Base-by-base conservation (phyloP, 2,113 vertebrate genomes). In the Setophaga petechia region DNA sequence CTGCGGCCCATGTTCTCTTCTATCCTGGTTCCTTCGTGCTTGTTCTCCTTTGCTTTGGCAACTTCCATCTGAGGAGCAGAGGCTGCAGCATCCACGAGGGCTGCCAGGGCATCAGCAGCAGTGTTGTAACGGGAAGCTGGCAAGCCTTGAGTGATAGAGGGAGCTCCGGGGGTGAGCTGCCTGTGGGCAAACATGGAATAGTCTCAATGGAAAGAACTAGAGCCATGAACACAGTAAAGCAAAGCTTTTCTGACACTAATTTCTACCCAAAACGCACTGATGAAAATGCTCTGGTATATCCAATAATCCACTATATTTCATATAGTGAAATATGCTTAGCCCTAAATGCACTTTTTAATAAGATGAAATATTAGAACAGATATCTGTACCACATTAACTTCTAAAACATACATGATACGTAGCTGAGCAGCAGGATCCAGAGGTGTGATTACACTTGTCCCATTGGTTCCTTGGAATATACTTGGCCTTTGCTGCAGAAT, bases 51-150 rank as follows among this genome's bases (percentile, higher is more conserved):
- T 62, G 97, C 97, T 98, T 99, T 99, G 76, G 96, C 96, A 92
- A 99, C 98, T 57, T 99, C 99, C 98, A 99, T 99, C 96, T 99
- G 99, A 20, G 99, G 99, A 44, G 99, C 99, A 39, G 98, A 99
- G 72, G 98, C 99, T 54, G 99, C 99, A 12, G 99, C 99, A 11
- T 99, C 99, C 94, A 99, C 99, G 33, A 99, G 97, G 16, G 99
- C 99, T 15, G 99, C 99, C 68, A 99, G 97, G 41, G 99, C 99
- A 14, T 99, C 99, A 15, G 99, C 99, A 67, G 99, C 99, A 2
- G 99, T 99, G 93, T 97, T 99, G 98, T 99, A 99, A 69, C 99
- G 99, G 75, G 99, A 98, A 67, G 98, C 97, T 27, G 98, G 98
- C 96, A 99, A 93, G 24, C 98, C 98, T 74, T 98, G 98, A 72